Evolutionary conservation across 2,888 invertebrate genomes (phyloP).

Genomic region (Erebia aethiops): DNA sequence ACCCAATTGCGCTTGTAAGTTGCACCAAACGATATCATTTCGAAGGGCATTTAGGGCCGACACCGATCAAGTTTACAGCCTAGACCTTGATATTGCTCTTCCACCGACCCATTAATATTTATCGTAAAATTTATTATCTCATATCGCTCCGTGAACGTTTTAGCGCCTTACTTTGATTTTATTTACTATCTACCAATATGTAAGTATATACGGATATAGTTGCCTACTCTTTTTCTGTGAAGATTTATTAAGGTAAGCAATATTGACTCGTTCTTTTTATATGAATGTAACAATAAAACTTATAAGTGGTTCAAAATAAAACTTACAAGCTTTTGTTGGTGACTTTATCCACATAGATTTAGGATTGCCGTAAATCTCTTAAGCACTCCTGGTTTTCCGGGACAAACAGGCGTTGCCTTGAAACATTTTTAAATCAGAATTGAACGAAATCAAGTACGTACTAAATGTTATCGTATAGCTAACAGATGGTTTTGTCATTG

Average conservation of each 20-base stretch:
- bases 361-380: too few relatives aligned
- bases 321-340: too few relatives aligned
- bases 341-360: too few relatives aligned
- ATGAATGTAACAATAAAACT: background rate
- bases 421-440: too few relatives aligned
- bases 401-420: too few relatives aligned
- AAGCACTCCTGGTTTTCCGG: too few relatives aligned
- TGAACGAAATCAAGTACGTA: too few relatives aligned
- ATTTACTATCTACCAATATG: background rate
- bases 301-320: background rate
- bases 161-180: constrained; percentile 31
- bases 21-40: constrained; percentile 20
- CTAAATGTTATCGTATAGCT: too few relatives aligned
- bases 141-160: constrained; percentile 29
- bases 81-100: constrained; percentile 49
- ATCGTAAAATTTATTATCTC: constrained; percentile 46
- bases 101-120: constrained; percentile 41
- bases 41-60: constrained; percentile 47
- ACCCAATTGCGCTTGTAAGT: background rate
- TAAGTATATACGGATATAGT: background rate
- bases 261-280: background rate
- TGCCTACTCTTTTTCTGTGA: background rate
- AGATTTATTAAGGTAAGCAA: background rate
- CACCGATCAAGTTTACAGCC: constrained; percentile 53
- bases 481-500: too few relatives aligned